Percentiles rank a stretch among this genome's conserved stretches.
Evolutionary conservation across 2,888 invertebrate species (phyloP).

Genomic region (Sarcophaga variegata): DNA sequence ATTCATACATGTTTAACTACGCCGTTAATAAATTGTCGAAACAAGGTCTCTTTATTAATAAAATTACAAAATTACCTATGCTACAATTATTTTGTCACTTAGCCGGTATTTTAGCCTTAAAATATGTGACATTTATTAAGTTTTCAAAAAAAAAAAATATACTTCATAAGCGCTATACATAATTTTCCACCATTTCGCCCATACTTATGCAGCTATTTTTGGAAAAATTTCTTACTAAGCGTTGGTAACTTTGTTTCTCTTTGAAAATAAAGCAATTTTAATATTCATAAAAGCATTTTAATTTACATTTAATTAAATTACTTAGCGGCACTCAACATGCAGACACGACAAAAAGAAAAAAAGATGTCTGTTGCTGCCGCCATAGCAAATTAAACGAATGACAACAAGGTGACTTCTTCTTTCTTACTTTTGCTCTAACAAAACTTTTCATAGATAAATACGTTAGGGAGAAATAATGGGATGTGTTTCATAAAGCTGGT

Average conservation of each 20-base stretch:
- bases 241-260: not conserved
- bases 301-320: constrained; percentile 78
- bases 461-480: not conserved
- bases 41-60: too few relatives aligned
- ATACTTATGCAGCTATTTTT: not conserved
- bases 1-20: too few relatives aligned
- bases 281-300: constrained; percentile 78
- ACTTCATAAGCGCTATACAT: too few relatives aligned
- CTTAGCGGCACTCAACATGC: constrained; percentile 21
- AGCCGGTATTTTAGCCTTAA: too few relatives aligned
- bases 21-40: too few relatives aligned
- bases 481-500: not conserved
- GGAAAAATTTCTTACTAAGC: constrained; percentile 11
- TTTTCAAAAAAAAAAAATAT: too few relatives aligned
- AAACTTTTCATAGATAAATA: not conserved
- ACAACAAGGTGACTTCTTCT: not conserved
- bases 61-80: not conserved
- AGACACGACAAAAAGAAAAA: constrained; percentile 7
- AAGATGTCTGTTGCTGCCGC: not conserved
- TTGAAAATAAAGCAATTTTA: constrained; percentile 65
- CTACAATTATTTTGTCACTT: not conserved
- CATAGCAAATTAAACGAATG: not conserved
- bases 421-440: not conserved
- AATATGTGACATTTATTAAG: too few relatives aligned
- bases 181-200: not conserved